phyloP scores from a whole-genome alignment of 2,888 invertebrate genomes.

The Calliopum simillimum region DNA sequence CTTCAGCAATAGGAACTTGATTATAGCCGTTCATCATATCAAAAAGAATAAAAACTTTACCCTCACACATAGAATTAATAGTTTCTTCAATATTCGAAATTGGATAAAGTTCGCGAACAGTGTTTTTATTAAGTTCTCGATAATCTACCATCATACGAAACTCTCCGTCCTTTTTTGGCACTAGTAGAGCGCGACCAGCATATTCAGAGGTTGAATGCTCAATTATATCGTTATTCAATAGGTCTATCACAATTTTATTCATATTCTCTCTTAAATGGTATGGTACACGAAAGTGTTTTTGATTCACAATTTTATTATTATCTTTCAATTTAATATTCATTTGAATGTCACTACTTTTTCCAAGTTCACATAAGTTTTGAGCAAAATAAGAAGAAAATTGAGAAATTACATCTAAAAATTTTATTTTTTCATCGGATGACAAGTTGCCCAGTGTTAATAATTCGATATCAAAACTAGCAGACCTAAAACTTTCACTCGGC shows the following conservation, averaged over 20 bases:
- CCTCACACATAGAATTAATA: slow-evolving; percentile 23
- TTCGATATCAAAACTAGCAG: too few species aligned
- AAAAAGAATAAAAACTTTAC: slow-evolving; percentile 33
- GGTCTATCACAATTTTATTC: slow-evolving; percentile 20
- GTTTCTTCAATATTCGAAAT: slow-evolving; percentile 33
- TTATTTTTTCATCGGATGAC: too few species aligned
- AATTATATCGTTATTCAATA: too few species aligned
- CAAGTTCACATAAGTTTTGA: neutral
- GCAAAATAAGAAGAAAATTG: too few species aligned
- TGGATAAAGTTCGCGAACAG: slow-evolving; percentile 11
- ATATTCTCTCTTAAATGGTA: slow-evolving; percentile 13
- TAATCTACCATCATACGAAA: slow-evolving; percentile 25
- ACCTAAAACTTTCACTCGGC: too few species aligned
- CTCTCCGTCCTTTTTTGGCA: slow-evolving; percentile 21
- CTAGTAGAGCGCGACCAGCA: slow-evolving; percentile 1
- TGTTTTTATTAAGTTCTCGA: slow-evolving; percentile 7
- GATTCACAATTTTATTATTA: neutral
- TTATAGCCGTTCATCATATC: slow-evolving; percentile 36
- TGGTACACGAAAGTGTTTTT: slow-evolving; percentile 29
- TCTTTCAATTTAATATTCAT: slow-evolving; percentile 17
- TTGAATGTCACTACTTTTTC: slow-evolving; percentile 3
- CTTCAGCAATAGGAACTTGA: slow-evolving; percentile 25
- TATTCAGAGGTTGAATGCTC: slow-evolving; percentile 2
- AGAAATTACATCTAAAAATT: too few species aligned
- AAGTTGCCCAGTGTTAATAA: too few species aligned